phyloP scores from a whole-genome alignment of 2,113 vertebrate species.

The Ictalurus furcatus region DNA sequence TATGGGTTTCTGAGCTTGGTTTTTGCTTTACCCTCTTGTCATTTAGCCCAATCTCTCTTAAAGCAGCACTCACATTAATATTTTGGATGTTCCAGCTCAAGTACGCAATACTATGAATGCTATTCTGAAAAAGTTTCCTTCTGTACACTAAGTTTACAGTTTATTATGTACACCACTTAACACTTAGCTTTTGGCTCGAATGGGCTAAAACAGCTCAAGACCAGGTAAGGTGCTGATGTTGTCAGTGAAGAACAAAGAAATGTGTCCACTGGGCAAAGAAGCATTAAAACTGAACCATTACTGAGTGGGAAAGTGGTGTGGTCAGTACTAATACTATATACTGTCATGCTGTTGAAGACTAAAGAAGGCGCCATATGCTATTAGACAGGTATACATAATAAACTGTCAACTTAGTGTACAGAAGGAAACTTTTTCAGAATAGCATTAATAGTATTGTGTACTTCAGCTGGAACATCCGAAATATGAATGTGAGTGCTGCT shows the following conservation, averaged over 20 bases:
- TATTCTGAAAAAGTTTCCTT: neutral
- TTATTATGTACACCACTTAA: neutral
- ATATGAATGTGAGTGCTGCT: neutral
- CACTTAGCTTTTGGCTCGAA: neutral
- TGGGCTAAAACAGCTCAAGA: neutral
- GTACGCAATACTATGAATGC: neutral
- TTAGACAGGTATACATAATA: neutral
- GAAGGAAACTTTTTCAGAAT: neutral
- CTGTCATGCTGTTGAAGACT: neutral
- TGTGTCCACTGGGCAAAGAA: neutral
- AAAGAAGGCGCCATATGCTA: neutral
- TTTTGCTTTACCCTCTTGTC: constrained; percentile 28
- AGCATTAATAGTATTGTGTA: neutral
- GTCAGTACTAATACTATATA: neutral
- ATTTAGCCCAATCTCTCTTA: constrained; percentile 1
- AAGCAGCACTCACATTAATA: neutral
- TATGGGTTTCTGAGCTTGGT: neutral
- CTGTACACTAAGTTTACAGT: neutral
- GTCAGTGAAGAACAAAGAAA: neutral
- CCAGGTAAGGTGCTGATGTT: neutral
- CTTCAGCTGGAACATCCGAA: neutral
- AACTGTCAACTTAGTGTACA: neutral
- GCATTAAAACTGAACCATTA: neutral
- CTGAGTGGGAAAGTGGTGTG: neutral
- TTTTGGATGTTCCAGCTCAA: neutral